Evolutionary conservation across 2,113 vertebrate species (phyloP).

Genomic region (Oreochromis spilurus): DNA sequence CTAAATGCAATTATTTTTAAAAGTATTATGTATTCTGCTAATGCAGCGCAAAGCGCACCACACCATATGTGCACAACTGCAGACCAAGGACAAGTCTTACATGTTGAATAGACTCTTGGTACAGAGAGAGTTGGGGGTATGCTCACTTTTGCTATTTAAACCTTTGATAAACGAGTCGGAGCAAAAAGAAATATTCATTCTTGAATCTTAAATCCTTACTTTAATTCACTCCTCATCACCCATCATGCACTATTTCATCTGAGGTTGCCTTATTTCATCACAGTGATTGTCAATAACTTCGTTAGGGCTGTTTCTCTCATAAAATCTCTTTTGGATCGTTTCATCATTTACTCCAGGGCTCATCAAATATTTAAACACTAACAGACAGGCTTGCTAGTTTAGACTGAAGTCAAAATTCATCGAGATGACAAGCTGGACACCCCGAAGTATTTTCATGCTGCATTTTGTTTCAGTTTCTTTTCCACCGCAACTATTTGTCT

Average conservation of each 20-base stretch:
- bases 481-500: background rate
- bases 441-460: background rate
- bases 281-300: background rate
- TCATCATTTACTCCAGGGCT: background rate
- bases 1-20: background rate
- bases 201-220: background rate
- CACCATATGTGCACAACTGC: background rate
- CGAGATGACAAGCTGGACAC: background rate
- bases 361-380: background rate
- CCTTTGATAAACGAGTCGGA: background rate
- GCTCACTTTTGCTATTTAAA: background rate
- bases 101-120: background rate
- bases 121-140: background rate
- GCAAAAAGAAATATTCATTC: background rate
- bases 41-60: background rate
- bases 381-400: background rate
- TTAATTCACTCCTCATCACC: background rate
- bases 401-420: background rate
- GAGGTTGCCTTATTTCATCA: conserved; percentile 27
- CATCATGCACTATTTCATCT: background rate
- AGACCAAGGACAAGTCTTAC: background rate
- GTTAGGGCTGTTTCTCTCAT: background rate
- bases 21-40: background rate
- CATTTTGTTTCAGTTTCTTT: background rate
- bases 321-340: background rate